Evolutionary conservation across 2,888 invertebrate genomes (phyloP).

Genomic region (Philaethria dido): DNA sequence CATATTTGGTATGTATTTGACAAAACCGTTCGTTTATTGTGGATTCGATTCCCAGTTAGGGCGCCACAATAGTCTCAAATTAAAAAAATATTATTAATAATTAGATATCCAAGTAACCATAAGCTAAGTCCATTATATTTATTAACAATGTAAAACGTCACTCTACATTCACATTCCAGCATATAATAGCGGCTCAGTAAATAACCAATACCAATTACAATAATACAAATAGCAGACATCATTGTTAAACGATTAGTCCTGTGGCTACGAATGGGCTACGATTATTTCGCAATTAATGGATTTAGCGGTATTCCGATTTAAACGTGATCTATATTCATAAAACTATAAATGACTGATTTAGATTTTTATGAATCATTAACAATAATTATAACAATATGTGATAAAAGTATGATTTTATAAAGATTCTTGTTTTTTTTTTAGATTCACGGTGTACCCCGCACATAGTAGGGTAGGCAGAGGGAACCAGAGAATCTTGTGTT

Average conservation of each 20-base stretch:
- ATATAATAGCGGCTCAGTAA: conserved; percentile 21
- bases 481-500: too few relatives aligned
- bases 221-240: conserved; percentile 34
- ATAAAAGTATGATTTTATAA: neutral
- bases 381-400: neutral
- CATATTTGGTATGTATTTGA: too few relatives aligned
- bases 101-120: too few relatives aligned
- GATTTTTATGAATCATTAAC: neutral
- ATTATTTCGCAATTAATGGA: conserved; percentile 33
- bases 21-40: too few relatives aligned
- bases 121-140: too few relatives aligned
- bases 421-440: too few relatives aligned
- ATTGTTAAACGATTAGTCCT: conserved; percentile 35
- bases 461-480: too few relatives aligned
- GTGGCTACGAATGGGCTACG: conserved; percentile 32
- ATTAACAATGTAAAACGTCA: neutral
- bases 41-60: too few relatives aligned
- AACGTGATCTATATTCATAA: conserved; percentile 18
- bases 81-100: too few relatives aligned
- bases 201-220: conserved; percentile 33
- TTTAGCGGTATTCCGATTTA: conserved; percentile 27
- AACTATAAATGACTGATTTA: conserved; percentile 10
- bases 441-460: too few relatives aligned
- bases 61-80: too few relatives aligned
- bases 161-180: conserved; percentile 5